phyloP scores from a whole-genome alignment of 2,113 vertebrate species.

The Ciconia stormi region DNA sequence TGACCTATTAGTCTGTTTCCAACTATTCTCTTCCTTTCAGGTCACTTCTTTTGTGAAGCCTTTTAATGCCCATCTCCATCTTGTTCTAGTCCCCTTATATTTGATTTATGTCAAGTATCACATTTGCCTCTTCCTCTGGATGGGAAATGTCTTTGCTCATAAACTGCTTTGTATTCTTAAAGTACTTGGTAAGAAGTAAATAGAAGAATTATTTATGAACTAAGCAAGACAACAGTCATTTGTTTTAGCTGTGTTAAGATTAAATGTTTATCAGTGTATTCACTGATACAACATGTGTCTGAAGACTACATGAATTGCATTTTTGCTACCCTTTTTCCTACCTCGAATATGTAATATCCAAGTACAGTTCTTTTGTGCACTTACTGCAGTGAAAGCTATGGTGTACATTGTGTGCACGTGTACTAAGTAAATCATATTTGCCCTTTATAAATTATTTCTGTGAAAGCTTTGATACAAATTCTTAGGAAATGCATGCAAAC shows the following conservation, averaged over 20 bases:
- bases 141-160: background rate
- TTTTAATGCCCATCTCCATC: background rate
- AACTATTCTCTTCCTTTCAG: background rate
- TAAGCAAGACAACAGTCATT: background rate
- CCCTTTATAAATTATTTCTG: background rate
- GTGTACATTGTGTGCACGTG: background rate
- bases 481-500: background rate
- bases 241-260: background rate
- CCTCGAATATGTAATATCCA: background rate
- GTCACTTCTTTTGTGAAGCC: background rate
- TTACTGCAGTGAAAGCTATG: background rate
- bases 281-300: background rate
- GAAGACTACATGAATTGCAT: background rate
- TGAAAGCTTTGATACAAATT: background rate
- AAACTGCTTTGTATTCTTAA: background rate
- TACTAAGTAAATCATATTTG: background rate
- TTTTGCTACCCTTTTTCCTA: background rate
- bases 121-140: background rate
- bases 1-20: background rate
- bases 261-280: constrained; percentile 4
- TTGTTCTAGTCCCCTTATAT: background rate
- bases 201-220: constrained; percentile 37
- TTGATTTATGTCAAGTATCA: background rate
- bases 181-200: background rate
- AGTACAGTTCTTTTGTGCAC: background rate